Conservation (phyloP, 2,888 invertebrate genomes). For the Noctua janthina region DNA sequence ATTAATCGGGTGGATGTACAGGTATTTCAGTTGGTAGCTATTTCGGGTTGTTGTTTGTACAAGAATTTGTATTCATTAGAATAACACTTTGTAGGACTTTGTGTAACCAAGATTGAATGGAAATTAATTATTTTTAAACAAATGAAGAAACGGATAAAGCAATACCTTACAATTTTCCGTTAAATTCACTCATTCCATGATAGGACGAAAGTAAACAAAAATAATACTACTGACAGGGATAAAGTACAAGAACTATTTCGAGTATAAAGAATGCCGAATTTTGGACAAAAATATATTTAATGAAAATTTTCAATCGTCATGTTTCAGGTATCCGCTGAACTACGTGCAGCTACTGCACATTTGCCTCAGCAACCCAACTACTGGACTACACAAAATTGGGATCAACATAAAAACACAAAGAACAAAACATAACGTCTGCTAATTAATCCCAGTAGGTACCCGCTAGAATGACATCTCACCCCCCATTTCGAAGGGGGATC, state of each 20-base stretch:
- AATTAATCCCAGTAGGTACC: conserved; percentile 2
- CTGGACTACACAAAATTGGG: not conserved
- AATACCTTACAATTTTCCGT: not conserved
- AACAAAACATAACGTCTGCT: not conserved
- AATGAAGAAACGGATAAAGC: not conserved
- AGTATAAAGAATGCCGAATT: too few species aligned
- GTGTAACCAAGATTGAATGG: not conserved
- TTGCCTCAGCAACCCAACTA: not conserved
- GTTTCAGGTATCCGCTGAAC: too few species aligned
- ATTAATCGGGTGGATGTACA: conserved; percentile 60
- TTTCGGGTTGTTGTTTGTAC: conserved; percentile 41
- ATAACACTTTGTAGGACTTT: conserved; percentile 14
- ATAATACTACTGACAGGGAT: too few species aligned
- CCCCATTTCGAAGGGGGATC: conserved; percentile 6
- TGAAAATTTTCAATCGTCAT: too few species aligned
- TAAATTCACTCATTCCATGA: not conserved
- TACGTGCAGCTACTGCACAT: not conserved
- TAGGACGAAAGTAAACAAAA: not conserved
- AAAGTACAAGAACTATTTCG: too few species aligned
- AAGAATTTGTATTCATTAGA: conserved; percentile 56
- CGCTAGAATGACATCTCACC: conserved; percentile 9
- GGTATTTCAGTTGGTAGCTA: conserved; percentile 57
- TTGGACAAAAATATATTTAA: too few species aligned
- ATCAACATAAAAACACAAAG: not conserved
- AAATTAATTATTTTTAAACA: not conserved